These are phyloP conservation scores for Cochlearius cochlearius DNA, from an alignment of 2,113 vertebrate genomes.

Conservation along the genomic window DNA sequence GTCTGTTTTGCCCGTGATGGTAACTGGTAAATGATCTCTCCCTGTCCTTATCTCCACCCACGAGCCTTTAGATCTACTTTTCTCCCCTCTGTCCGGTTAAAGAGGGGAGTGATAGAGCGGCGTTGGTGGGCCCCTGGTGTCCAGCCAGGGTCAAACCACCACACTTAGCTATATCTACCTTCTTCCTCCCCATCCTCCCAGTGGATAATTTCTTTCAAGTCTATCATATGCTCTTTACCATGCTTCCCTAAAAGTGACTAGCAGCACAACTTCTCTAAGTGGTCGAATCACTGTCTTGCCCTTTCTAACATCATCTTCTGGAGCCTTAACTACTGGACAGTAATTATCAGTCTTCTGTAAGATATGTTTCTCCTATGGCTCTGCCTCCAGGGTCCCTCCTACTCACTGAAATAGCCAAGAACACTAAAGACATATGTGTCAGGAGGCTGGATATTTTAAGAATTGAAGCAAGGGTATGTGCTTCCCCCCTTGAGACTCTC, in stretches of 20 bases:
- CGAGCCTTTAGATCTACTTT: no score
- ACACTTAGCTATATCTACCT: neutral
- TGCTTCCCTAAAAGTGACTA: neutral
- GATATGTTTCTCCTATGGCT: neutral
- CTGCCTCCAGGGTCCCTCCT: neutral
- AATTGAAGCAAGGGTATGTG: neutral
- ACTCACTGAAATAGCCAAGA: neutral
- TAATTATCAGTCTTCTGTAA: neutral
- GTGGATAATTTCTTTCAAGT: neutral
- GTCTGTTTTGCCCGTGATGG: no score
- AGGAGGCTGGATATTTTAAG: neutral
- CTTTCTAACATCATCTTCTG: neutral
- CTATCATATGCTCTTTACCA: neutral
- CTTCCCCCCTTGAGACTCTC: neutral
- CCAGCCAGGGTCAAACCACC: no score
- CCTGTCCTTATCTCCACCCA: no score
- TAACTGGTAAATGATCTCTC: no score
- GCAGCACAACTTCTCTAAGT: neutral
- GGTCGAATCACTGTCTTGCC: neutral
- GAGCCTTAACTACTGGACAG: neutral
- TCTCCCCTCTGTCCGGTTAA: no score
- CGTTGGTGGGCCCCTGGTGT: no score
- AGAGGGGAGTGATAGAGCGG: no score
- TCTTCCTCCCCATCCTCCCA: neutral
- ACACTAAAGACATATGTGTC: neutral